Evolutionary conservation across 1,140 invertebrate genomes (phyloP).

Genomic region (Orchestia grillus): DNA sequence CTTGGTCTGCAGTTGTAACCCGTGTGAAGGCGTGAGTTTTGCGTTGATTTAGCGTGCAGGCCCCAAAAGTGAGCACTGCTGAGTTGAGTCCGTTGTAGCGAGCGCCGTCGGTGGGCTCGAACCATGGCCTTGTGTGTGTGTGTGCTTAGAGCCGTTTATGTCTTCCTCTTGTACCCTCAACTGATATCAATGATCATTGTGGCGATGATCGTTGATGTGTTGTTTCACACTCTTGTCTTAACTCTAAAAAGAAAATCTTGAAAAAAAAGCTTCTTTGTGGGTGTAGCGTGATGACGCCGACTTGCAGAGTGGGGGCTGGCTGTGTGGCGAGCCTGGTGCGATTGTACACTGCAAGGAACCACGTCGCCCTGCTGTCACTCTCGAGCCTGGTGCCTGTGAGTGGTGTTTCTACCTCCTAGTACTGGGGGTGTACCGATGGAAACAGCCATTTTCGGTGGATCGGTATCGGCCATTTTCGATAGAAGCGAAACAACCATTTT

Average conservation of each 20-base stretch:
- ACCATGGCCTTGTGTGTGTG: background rate
- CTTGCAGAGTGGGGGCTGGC: background rate
- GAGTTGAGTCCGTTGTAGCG: background rate
- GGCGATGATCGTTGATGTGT: constrained; percentile 16
- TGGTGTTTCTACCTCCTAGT: constrained; percentile 51
- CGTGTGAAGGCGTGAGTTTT: background rate
- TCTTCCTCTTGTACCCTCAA: constrained; percentile 42
- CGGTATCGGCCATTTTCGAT: background rate
- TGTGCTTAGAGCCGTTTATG: constrained; percentile 33
- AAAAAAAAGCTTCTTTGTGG: constrained; percentile 53
- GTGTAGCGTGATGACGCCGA: constrained; percentile 33
- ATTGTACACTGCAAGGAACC: background rate
- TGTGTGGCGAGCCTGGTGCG: background rate
- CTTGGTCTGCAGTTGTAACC: background rate
- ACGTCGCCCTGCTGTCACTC: background rate
- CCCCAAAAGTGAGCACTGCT: background rate
- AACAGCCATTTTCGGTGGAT: background rate
- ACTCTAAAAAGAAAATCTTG: background rate
- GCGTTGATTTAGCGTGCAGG: background rate
- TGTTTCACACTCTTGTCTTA: constrained; percentile 47
- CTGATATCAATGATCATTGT: background rate
- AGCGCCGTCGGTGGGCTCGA: background rate
- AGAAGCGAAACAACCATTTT: background rate
- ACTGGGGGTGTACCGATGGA: background rate
- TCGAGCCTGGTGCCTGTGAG: background rate